A percentile compares a stretch with the other conserved stretches of the same genome.
phyloP scores from a whole-genome alignment of 1,140 invertebrate species.

The Zaprionus davidi region DNA sequence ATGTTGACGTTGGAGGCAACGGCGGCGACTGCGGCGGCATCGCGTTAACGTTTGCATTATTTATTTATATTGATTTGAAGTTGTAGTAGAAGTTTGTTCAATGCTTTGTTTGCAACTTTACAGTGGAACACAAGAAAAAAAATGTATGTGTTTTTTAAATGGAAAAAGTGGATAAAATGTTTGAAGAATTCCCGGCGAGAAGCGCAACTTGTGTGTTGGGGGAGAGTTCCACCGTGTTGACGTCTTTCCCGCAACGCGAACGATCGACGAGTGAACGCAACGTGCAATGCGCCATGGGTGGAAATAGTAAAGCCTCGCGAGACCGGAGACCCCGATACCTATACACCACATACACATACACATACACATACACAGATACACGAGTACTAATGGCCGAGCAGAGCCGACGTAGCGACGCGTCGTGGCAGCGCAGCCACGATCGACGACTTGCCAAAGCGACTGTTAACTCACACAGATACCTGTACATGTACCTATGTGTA shows the following conservation, averaged over 20 bases:
- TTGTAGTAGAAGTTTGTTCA: background rate
- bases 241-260: conserved; percentile 65
- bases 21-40: background rate
- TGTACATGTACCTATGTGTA: conserved; percentile 13
- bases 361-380: background rate
- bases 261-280: conserved; percentile 75
- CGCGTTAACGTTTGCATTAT: conserved; percentile 14
- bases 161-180: background rate
- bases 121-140: background rate
- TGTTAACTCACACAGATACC: conserved; percentile 26
- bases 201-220: background rate
- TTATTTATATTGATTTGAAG: conserved; percentile 5
- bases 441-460: conserved; percentile 11
- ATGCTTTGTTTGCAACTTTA: conserved; percentile 1
- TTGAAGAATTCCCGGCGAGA: background rate
- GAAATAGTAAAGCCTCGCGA: conserved; percentile 48
- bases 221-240: conserved; percentile 6
- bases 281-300: conserved; percentile 61
- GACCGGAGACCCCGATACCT: conserved; percentile 14
- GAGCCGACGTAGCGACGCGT: conserved; percentile 7
- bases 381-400: background rate
- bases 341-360: conserved; percentile 8
- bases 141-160: background rate
- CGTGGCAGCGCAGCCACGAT: conserved; percentile 30
- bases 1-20: conserved; percentile 2